These are phyloP conservation scores for Sialis lutaria DNA, from an alignment of 2,888 invertebrate species.

Conservation along the genomic window DNA sequence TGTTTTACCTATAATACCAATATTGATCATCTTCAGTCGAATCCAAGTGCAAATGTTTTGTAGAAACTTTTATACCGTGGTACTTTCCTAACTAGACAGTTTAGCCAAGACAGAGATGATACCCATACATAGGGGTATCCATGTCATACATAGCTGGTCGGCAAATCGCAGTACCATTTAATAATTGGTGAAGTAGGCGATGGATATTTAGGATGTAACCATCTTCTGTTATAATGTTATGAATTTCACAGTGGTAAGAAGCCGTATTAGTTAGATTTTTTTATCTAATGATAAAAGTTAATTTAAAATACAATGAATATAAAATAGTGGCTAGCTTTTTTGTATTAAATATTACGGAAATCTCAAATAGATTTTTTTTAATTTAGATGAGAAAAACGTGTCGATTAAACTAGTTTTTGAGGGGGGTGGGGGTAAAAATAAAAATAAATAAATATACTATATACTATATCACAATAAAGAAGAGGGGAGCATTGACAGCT, in stretches of 20 bases:
- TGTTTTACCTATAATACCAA: conserved; percentile 40
- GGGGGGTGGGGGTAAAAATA: too few relatives aligned
- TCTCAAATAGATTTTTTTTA: too few relatives aligned
- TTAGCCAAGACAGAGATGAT: conserved; percentile 55
- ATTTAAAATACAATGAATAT: background rate
- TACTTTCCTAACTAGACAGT: conserved; percentile 69
- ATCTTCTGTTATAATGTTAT: conserved; percentile 3
- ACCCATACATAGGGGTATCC: too few relatives aligned
- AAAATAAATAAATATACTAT: too few relatives aligned
- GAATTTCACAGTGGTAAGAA: conserved; percentile 3
- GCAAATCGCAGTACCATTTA: conserved; percentile 12
- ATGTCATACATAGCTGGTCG: conserved; percentile 39
- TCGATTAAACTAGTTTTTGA: too few relatives aligned
- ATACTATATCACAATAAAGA: too few relatives aligned
- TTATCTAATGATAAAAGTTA: conserved; percentile 1
- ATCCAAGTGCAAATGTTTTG: conserved; percentile 30
- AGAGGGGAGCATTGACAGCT: too few relatives aligned
- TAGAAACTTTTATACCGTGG: conserved; percentile 55
- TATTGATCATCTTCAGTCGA: conserved; percentile 28
- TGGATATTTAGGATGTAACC: conserved; percentile 3
- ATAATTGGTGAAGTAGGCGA: conserved; percentile 1
- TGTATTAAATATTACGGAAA: too few relatives aligned
- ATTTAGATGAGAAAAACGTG: too few relatives aligned
- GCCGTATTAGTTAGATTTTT: background rate
- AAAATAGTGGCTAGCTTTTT: too few relatives aligned